These are phyloP conservation scores for Hemitrygon akajei DNA, from an alignment of 2,797 vertebrate genomes.

Conservation along the genomic window DNA sequence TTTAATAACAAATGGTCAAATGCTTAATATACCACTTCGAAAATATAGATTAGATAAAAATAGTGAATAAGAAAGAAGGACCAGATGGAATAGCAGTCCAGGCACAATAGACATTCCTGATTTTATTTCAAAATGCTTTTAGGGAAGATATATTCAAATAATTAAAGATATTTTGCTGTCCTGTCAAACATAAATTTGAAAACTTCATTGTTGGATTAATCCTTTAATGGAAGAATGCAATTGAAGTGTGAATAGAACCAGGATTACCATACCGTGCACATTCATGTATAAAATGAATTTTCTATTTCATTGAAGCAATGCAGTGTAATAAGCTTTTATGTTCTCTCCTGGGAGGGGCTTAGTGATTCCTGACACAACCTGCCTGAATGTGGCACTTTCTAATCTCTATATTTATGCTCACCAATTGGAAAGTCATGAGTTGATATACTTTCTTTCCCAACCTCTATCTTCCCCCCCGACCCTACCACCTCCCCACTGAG, in stretches of 20 bases:
- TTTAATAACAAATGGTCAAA: neutral
- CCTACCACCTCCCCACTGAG: too few species aligned
- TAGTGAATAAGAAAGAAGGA: neutral
- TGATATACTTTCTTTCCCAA: neutral
- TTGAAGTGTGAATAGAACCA: conserved; percentile 51
- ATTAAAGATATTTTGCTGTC: conserved; percentile 46
- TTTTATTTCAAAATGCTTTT: conserved; percentile 22
- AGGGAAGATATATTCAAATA: conserved; percentile 44
- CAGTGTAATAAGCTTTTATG: conserved; percentile 47
- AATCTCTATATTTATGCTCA: neutral
- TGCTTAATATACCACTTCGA: neutral
- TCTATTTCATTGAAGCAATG: conserved; percentile 51
- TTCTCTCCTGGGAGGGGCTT: conserved; percentile 46
- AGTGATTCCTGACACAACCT: conserved; percentile 49
- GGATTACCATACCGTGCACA: conserved; percentile 49
- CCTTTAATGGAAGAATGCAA: conserved; percentile 45
- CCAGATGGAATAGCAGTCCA: neutral
- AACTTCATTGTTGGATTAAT: conserved; percentile 45
- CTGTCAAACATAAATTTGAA: conserved; percentile 41
- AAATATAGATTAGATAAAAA: conserved; percentile 23
- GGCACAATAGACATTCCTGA: neutral
- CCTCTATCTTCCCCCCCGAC: too few species aligned
- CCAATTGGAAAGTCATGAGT: neutral
- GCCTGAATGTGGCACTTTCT: conserved; percentile 43
- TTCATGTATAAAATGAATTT: conserved; percentile 51